Conservation (phyloP, 2,888 invertebrate species). For the Agriopis aurantiaria region DNA sequence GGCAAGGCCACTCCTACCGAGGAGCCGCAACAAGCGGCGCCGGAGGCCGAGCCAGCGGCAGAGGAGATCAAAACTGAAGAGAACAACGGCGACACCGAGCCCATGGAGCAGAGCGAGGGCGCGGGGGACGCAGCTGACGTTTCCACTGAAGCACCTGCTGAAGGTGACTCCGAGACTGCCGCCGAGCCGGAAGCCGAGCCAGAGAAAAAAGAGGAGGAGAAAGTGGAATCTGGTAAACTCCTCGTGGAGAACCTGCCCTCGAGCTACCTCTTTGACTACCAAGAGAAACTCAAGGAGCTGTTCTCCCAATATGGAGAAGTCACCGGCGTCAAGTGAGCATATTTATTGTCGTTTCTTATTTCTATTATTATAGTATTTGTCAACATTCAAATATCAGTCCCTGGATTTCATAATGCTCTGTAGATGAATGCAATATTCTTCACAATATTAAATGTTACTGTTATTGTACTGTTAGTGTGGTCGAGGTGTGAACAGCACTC, state of each 20-base stretch:
- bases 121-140: slow-evolving; percentile 45
- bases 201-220: slow-evolving; percentile 75
- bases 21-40: slow-evolving; percentile 61
- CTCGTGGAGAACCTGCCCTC: slow-evolving; percentile 81
- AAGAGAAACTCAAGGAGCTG: slow-evolving; percentile 82
- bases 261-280: slow-evolving; percentile 81
- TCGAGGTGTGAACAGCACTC: slow-evolving; percentile 67
- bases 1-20: slow-evolving; percentile 67
- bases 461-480: slow-evolving; percentile 56
- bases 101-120: slow-evolving; percentile 60
- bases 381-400: slow-evolving; percentile 86
- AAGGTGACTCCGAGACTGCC: slow-evolving; percentile 47
- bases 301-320: slow-evolving; percentile 82
- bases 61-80: slow-evolving; percentile 65
- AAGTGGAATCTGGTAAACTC: slow-evolving; percentile 82
- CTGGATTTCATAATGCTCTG: slow-evolving; percentile 51
- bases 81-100: slow-evolving; percentile 73
- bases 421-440: slow-evolving; percentile 33
- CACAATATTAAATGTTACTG: slow-evolving; percentile 28
- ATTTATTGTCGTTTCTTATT: slow-evolving; percentile 44
- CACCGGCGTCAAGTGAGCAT: slow-evolving; percentile 75
- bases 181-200: slow-evolving; percentile 58
- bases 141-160: slow-evolving; percentile 39
- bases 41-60: slow-evolving; percentile 60
- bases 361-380: slow-evolving; percentile 49